Evolutionary conservation across 1,140 invertebrate species (phyloP).

Genomic region (Pseudomyrmex pallidus): DNA sequence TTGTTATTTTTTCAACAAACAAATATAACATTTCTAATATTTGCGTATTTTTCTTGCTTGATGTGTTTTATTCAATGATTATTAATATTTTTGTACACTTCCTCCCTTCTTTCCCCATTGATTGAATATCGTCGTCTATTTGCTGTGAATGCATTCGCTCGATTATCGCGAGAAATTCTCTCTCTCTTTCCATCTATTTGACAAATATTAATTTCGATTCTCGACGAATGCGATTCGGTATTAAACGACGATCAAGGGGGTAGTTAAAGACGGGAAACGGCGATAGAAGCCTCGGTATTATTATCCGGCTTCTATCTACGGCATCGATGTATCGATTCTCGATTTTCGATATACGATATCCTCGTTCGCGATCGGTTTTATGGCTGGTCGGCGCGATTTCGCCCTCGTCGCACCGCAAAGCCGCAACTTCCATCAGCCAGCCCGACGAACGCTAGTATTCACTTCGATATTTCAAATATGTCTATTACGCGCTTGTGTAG

Average conservation of each 20-base stretch:
- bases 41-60: too few relatives aligned
- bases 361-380: slow-evolving; percentile 49
- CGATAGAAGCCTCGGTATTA: slow-evolving; percentile 40
- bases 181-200: background rate
- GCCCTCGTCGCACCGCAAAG: slow-evolving; percentile 56
- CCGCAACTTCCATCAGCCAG: slow-evolving; percentile 59
- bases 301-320: slow-evolving; percentile 49
- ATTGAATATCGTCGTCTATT: too few relatives aligned
- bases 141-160: too few relatives aligned
- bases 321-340: slow-evolving; percentile 63
- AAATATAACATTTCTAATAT: too few relatives aligned
- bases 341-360: slow-evolving; percentile 62
- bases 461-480: slow-evolving; percentile 52
- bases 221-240: slow-evolving; percentile 14
- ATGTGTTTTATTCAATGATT: too few relatives aligned
- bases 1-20: too few relatives aligned
- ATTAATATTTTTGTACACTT: too few relatives aligned
- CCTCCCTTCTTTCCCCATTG: too few relatives aligned
- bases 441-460: slow-evolving; percentile 45
- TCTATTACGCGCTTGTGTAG: slow-evolving; percentile 34
- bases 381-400: slow-evolving; percentile 60
- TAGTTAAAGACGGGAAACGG: slow-evolving; percentile 41
- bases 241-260: slow-evolving; percentile 20
- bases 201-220: slow-evolving; percentile 21
- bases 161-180: background rate